phyloP scores from a whole-genome alignment of 2,113 vertebrate genomes.

The Channa maculata region DNA sequence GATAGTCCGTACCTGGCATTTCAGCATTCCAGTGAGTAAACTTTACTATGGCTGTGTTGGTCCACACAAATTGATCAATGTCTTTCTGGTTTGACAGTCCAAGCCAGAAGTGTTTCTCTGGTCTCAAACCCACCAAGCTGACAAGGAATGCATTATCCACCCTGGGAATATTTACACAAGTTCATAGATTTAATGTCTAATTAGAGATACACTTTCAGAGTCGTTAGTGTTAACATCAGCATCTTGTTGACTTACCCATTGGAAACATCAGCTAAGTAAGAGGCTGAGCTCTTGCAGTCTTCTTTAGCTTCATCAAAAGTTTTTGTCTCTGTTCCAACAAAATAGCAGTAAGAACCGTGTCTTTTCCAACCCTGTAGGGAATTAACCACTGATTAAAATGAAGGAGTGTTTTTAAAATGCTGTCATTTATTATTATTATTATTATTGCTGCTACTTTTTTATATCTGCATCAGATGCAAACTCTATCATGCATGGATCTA shows the following conservation, averaged over 20 bases:
- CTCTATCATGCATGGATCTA: neutral
- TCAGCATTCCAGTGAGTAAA: slow-evolving; percentile 91
- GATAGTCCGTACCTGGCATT: slow-evolving; percentile 70
- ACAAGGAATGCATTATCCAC: slow-evolving; percentile 94
- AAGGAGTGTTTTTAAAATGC: no score
- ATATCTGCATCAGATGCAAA: neutral
- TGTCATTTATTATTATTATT: no score
- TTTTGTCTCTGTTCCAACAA: slow-evolving; percentile 84
- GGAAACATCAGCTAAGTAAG: slow-evolving; percentile 87
- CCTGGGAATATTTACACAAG: slow-evolving; percentile 71
- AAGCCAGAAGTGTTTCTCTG: slow-evolving; percentile 92
- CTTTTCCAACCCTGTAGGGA: slow-evolving; percentile 90
- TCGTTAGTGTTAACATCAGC: neutral
- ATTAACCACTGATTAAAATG: neutral
- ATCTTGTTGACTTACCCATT: slow-evolving; percentile 82
- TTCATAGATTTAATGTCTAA: neutral
- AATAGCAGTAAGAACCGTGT: slow-evolving; percentile 91
- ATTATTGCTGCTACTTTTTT: no score
- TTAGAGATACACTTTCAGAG: neutral
- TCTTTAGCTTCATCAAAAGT: slow-evolving; percentile 90
- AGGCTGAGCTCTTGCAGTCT: slow-evolving; percentile 82
- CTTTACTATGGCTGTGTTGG: slow-evolving; percentile 77
- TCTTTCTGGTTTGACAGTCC: slow-evolving; percentile 89
- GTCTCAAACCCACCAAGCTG: slow-evolving; percentile 89
- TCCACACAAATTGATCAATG: slow-evolving; percentile 87